Evolutionary conservation across 2,797 vertebrate species (phyloP).

Genomic region (Mycteria americana): DNA sequence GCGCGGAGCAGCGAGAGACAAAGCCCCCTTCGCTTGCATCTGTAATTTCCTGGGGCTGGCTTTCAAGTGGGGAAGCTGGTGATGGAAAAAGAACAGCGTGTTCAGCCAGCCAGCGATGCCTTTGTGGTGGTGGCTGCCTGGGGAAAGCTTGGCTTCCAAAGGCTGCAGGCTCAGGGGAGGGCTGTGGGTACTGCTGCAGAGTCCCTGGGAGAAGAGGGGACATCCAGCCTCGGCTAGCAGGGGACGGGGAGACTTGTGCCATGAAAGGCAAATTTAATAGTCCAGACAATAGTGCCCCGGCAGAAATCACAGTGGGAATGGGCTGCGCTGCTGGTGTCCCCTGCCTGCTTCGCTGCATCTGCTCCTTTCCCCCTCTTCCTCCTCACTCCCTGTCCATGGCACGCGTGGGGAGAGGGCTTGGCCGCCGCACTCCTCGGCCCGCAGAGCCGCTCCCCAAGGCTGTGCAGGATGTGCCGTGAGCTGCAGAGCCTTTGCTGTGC

Average conservation of each 20-base stretch:
- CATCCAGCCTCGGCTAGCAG: not conserved
- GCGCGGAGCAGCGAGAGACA: not conserved
- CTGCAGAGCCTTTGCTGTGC: not conserved
- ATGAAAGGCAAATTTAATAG: not conserved
- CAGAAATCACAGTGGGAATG: not conserved
- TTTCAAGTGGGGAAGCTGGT: not conserved
- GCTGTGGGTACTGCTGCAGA: not conserved
- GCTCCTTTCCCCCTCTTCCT: not conserved
- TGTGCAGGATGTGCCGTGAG: not conserved
- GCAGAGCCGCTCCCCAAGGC: not conserved
- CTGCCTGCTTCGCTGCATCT: not conserved
- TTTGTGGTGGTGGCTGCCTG: not conserved
- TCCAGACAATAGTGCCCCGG: not conserved
- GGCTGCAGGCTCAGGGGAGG: not conserved
- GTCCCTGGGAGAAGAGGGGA: not conserved
- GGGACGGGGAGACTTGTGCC: not conserved
- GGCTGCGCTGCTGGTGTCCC: not conserved
- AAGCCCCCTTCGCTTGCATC: not conserved
- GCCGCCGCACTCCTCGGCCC: not conserved
- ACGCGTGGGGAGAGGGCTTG: fast-evolving
- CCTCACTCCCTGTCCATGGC: not conserved
- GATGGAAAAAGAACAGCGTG: not conserved
- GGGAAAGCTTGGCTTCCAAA: not conserved
- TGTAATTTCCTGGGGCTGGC: not conserved
- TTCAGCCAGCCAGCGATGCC: not conserved